Evolutionary conservation across 2,113 vertebrate species (phyloP).

Genomic region (Chionomys nivalis): DNA sequence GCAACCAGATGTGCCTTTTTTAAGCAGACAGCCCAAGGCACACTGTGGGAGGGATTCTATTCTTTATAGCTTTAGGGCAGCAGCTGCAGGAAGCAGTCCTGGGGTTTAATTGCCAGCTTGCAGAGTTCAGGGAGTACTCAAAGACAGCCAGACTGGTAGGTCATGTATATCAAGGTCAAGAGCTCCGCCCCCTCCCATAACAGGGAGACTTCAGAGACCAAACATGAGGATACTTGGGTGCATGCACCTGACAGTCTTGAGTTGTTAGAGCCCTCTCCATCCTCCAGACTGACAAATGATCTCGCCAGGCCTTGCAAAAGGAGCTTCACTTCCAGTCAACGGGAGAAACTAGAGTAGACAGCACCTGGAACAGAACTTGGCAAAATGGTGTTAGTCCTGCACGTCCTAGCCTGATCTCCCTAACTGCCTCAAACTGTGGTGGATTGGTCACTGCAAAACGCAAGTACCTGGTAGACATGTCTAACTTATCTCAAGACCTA

Average conservation of each 20-base stretch:
- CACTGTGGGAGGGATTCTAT: not conserved
- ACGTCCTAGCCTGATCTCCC: not conserved
- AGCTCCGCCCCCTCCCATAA: too few relatives aligned
- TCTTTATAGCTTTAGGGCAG: not conserved
- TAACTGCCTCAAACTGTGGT: not conserved
- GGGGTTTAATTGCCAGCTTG: not conserved
- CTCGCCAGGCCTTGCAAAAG: not conserved
- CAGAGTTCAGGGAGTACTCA: not conserved
- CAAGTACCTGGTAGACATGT: not conserved
- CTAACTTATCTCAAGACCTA: not conserved
- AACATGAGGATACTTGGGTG: too few relatives aligned
- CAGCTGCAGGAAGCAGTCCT: not conserved
- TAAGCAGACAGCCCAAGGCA: not conserved
- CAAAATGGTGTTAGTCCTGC: not conserved
- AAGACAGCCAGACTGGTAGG: not conserved
- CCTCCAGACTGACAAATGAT: too few relatives aligned
- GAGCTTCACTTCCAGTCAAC: not conserved
- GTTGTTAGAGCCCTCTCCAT: too few relatives aligned
- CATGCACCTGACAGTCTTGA: too few relatives aligned
- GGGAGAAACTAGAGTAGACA: not conserved
- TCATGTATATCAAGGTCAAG: too few relatives aligned
- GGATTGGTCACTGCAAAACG: not conserved
- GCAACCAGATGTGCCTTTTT: not conserved
- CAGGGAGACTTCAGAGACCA: too few relatives aligned
- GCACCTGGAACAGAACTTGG: not conserved